Percentiles rank a stretch among this genome's conserved stretches.
phyloP scores from a whole-genome alignment of 2,797 vertebrate genomes.

The Pyrocephalus nanus region DNA sequence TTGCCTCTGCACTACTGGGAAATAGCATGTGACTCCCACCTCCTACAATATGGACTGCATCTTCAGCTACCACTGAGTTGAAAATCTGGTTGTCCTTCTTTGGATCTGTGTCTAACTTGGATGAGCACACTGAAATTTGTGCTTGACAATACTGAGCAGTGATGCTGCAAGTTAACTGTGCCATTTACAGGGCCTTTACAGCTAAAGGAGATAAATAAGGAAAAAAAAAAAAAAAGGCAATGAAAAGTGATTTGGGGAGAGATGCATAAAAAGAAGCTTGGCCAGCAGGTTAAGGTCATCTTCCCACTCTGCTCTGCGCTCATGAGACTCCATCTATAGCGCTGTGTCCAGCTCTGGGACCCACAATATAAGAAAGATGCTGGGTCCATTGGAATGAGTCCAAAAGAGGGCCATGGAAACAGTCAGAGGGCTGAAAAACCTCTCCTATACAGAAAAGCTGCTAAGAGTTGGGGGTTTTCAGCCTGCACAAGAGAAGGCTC shows the following conservation, averaged over 20 bases:
- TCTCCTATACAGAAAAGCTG: background rate
- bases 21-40: background rate
- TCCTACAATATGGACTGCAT: background rate
- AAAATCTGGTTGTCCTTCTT: background rate
- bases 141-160: background rate
- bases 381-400: background rate
- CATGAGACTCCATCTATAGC: background rate
- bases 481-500: background rate
- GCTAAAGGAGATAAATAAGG: background rate
- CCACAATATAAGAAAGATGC: background rate
- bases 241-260: background rate
- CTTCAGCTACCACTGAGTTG: background rate
- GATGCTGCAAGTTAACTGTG: background rate
- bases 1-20: background rate
- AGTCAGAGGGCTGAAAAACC: background rate
- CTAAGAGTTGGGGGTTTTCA: background rate
- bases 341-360: background rate
- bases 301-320: background rate
- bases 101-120: background rate
- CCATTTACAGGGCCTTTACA: background rate
- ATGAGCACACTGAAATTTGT: background rate
- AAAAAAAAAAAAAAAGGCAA: background rate
- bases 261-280: background rate
- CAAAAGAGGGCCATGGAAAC: background rate
- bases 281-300: background rate